Evolutionary conservation across 1,140 invertebrate species (phyloP), one percentile per base, ranked within the genome.

Genomic region (Megalopta genalis): DNA sequence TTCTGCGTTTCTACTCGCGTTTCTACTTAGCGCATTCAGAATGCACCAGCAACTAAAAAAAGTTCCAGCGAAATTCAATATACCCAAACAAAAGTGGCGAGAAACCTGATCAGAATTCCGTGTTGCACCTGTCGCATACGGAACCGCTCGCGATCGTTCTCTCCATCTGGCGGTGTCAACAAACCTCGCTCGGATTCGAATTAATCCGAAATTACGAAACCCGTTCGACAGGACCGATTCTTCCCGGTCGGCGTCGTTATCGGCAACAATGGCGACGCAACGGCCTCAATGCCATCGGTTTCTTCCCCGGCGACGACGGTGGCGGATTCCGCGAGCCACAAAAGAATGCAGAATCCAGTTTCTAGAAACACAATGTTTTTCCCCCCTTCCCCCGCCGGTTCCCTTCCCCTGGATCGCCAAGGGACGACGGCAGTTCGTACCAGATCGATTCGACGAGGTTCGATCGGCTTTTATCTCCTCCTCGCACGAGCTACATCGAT

Each of bases 321-420:
- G 39, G 39, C 54, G 10, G 69, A 71, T 71, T 62, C 69, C 39
- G 64, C 39, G 21, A 9, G 23, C 65, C 32, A 46, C 69, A n/a
- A 71, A n/a, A 46, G 69, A 62, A 62, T 46, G 39, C 69, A 32
- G 69, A 62, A 46, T 62, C 57, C 69, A 72, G 37, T 72, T 46
- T 72, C 57, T 27, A 62, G 69, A 62, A 62, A 62, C 57, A 46
- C 39, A 18, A 62, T n/a, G 57, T 72, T 72, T 27, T 60, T 54
- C 37, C 21, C 9, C 5, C 4, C 1, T 16, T 3, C 27, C 12
- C 32, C 12, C 21, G 8, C 57, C 25, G 42, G 42, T 9, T 52
- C 1, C 14, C 6, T 21, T 0, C 16, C 37, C n/a, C 12, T 8
- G 37, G n/a, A 10, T 9, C n/a, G 18, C 54, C 18, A n/a, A 57